These are phyloP conservation scores for Temnothorax curvispinosus DNA, from an alignment of 1,140 invertebrate species.

Conservation along the genomic window DNA sequence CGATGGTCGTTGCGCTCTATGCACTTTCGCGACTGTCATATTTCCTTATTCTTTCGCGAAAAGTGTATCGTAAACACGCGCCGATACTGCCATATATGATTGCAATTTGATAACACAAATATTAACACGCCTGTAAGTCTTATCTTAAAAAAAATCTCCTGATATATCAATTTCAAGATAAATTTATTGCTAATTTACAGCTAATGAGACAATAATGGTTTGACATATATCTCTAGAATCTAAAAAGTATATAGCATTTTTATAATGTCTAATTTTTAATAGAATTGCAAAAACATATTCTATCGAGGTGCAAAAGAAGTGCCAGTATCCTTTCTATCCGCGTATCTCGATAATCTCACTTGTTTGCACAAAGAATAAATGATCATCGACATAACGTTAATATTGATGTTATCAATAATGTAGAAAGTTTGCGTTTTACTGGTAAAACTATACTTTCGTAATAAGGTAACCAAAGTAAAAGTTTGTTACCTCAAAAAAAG, in stretches of 20 bases:
- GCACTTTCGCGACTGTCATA: slow-evolving; percentile 17
- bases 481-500: not conserved
- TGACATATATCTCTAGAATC: not conserved
- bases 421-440: slow-evolving; percentile 45
- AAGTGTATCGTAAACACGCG: not conserved
- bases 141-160: not conserved
- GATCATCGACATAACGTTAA: slow-evolving; percentile 64
- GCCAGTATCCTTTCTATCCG: slow-evolving; percentile 44
- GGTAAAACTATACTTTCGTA: not conserved
- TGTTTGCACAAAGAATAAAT: slow-evolving; percentile 65
- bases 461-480: not conserved
- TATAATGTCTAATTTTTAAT: not conserved
- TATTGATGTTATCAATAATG: slow-evolving; percentile 63
- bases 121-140: not conserved
- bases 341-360: slow-evolving; percentile 45
- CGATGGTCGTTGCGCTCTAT: slow-evolving; percentile 14
- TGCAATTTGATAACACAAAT: not conserved
- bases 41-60: not conserved
- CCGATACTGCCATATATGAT: not conserved
- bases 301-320: not conserved
- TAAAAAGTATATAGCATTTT: not conserved
- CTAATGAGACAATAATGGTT: not conserved
- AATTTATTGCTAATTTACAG: slow-evolving; percentile 11
- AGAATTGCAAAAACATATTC: slow-evolving; percentile 9
- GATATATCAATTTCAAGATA: not conserved